phyloP scores from a whole-genome alignment of 2,797 vertebrate genomes.

The Tenualosa thibaudeaui region DNA sequence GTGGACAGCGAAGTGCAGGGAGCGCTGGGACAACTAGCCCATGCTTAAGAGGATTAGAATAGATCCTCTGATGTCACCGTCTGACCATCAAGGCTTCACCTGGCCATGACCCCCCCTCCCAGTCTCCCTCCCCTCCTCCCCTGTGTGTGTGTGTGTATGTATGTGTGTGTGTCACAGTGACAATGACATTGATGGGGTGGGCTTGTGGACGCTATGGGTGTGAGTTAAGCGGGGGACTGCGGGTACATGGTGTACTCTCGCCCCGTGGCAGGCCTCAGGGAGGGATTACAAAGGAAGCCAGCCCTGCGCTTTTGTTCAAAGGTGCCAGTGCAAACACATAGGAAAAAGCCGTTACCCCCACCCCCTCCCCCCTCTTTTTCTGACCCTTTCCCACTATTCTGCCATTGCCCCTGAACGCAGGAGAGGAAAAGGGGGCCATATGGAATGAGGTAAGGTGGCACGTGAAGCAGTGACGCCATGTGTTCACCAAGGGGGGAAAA shows the following conservation, averaged over 20 bases:
- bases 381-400: not conserved
- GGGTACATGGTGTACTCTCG: not conserved
- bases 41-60: constrained; percentile 69
- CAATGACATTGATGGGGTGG: not conserved
- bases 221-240: not conserved
- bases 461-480: constrained; percentile 59
- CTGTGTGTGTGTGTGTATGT: not conserved
- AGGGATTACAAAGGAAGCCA: not conserved
- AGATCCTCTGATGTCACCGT: constrained; percentile 67
- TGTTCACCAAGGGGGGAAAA: constrained; percentile 48
- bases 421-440: constrained; percentile 52
- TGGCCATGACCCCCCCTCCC: constrained; percentile 33
- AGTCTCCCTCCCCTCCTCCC: not conserved
- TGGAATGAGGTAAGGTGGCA: constrained; percentile 61
- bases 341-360: not conserved
- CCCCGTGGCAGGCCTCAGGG: constrained; percentile 4
- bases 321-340: not conserved
- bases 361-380: not conserved
- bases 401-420: constrained; percentile 40
- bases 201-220: not conserved
- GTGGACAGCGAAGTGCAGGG: constrained; percentile 28
- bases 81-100: constrained; percentile 54
- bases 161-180: too few species aligned
- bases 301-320: not conserved
- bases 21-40: constrained; percentile 31